phyloP scores from a whole-genome alignment of 2,113 vertebrate species.

The Chroicocephalus ridibundus region DNA sequence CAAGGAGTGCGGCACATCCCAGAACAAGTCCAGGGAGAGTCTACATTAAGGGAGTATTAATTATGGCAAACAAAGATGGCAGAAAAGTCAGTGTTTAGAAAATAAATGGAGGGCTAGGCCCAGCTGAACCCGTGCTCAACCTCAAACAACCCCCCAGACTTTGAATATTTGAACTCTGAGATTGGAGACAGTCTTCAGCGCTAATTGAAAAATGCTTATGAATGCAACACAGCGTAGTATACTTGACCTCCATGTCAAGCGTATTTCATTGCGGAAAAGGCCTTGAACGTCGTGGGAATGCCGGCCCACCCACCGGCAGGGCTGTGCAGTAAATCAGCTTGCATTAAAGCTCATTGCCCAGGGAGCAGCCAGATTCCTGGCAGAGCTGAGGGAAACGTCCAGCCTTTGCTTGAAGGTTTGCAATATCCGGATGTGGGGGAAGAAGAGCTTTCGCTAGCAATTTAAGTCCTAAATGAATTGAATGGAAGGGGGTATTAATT shows the following conservation, averaged over 20 bases:
- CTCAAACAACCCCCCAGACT: not conserved
- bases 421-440: not conserved
- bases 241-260: not conserved
- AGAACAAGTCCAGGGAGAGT: not conserved
- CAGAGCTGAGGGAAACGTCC: not conserved
- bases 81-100: not conserved
- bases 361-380: not conserved
- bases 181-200: not conserved
- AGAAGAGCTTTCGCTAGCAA: not conserved
- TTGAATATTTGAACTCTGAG: not conserved
- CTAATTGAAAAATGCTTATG: not conserved
- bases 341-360: not conserved
- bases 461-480: not conserved
- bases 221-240: not conserved
- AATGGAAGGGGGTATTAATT: not conserved
- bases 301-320: not conserved
- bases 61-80: not conserved
- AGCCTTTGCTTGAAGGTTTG: not conserved
- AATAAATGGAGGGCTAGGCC: not conserved
- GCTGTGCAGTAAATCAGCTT: not conserved
- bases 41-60: not conserved
- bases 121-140: not conserved
- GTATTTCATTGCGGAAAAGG: not conserved
- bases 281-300: not conserved
- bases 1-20: not conserved